A percentile compares a stretch with the other conserved stretches of the same genome.
Conservation (phyloP, 2,888 invertebrate species). For the Seira sanloemensis region DNA sequence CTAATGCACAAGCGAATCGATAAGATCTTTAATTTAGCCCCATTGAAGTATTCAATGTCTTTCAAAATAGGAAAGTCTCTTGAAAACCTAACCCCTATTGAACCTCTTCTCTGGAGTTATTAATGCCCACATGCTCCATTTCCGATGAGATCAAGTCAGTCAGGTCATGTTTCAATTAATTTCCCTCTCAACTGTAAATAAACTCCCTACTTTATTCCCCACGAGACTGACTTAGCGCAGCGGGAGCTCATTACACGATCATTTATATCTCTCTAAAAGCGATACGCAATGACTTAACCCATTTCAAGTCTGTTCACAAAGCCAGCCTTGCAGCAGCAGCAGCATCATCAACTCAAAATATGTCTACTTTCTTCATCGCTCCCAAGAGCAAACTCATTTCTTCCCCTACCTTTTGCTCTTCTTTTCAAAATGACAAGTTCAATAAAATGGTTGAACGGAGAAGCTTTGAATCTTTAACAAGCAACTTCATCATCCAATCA, state of each 20-base stretch:
- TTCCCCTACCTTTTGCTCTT: too few relatives aligned
- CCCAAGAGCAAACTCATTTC: neutral
- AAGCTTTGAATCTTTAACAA: neutral
- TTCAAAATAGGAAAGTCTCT: neutral
- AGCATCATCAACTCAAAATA: neutral
- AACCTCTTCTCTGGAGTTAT: neutral
- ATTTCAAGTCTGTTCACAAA: too few relatives aligned
- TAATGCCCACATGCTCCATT: too few relatives aligned
- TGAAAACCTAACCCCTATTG: neutral
- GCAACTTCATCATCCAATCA: too few relatives aligned
- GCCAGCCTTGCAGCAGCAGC: too few relatives aligned
- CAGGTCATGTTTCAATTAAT: neutral
- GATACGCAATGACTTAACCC: neutral
- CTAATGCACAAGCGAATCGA: too few relatives aligned
- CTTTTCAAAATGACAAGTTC: neutral
- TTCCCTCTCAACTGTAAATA: neutral
- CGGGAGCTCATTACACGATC: neutral
- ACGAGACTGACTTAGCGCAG: neutral
- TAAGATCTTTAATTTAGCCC: too few relatives aligned
- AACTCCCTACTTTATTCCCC: neutral
- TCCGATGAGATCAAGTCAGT: too few relatives aligned
- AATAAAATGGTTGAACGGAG: neutral
- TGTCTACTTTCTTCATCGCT: neutral
- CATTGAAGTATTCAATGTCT: too few relatives aligned
- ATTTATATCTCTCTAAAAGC: neutral